Base-by-base conservation (phyloP, 1,140 invertebrate genomes). In the Achroia grisella region DNA sequence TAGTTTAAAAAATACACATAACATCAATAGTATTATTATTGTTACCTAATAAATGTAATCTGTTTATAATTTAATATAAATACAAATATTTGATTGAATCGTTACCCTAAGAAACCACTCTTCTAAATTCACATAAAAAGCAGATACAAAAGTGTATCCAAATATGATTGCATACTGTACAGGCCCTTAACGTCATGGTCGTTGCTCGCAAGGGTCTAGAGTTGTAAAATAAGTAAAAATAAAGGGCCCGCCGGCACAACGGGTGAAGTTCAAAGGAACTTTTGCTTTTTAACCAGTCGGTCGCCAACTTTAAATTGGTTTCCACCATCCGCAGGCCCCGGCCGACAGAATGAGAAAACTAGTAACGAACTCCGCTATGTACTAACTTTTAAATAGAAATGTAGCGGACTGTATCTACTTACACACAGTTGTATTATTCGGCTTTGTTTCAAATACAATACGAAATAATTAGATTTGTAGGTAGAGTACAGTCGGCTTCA, bases 261-360 rank as follows among this genome's bases (percentile, higher is more conserved):
- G 60, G 50, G 57, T 64, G 51, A 60, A 69, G 59, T 71, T 69
- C 61, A 61, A 64, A 66, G 48, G 55, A 77, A 79, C 66, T 77
- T 82, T 82, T 74, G 71, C 70, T 77, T 80, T 80, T 76, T 76
- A 79, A 77, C 76, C 72, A 73, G 67, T 62, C 53, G 56, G 62
- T 67, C 62, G 63, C 56, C 17, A 80, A 83, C 59, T 77, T 82
- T 83, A 78, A 83, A 83, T 80, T 78, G 73, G 72, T 73, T 82
- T 75, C 57, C 57, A 61, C 56, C 65, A 57, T 65, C 53, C 56
- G 34, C 52, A 52, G 59, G 50, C 56, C 61, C 56, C 45, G 47
- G 34, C 34, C 34, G 34, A 35, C 33, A 48, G 63, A 69, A 66
- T 63, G 59, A 55, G 59, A 55, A 65, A 73, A 75, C 67, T 71